A percentile compares a stretch with the other conserved stretches of the same genome.
Conservation (phyloP, 2,888 invertebrate species). For the Thymelicus acteon region DNA sequence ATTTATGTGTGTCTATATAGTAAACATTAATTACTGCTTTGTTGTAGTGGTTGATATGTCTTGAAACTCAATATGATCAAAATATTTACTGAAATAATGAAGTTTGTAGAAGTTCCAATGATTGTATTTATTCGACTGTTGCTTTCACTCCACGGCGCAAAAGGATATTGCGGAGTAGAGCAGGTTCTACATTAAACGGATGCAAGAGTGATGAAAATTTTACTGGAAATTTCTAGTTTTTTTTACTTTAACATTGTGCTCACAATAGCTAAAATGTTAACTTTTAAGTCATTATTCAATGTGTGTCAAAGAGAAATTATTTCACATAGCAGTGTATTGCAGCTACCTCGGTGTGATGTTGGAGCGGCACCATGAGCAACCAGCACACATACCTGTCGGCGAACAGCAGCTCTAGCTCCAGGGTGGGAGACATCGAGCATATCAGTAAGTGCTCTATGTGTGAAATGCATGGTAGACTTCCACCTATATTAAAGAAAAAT, state of each 20-base stretch:
- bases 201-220: slow-evolving; percentile 12
- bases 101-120: background rate
- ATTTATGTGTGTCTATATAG: background rate
- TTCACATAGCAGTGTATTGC: background rate
- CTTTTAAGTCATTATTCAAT: too few species aligned
- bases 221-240: background rate
- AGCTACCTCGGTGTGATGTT: slow-evolving; percentile 22
- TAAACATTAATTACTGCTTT: background rate
- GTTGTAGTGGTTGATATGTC: background rate
- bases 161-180: slow-evolving; percentile 27
- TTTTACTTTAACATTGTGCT: background rate
- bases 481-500: too few species aligned
- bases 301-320: background rate
- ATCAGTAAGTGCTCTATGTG: slow-evolving; percentile 71
- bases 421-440: slow-evolving; percentile 86
- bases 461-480: background rate
- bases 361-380: slow-evolving; percentile 70
- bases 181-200: slow-evolving; percentile 1
- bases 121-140: slow-evolving; percentile 8
- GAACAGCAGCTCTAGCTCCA: slow-evolving; percentile 72
- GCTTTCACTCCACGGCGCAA: background rate
- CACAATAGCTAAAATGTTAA: too few species aligned
- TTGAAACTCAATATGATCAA: background rate
- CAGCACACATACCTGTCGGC: slow-evolving; percentile 83
- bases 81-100: background rate